Percentiles rank a stretch among this genome's conserved stretches.
These are phyloP conservation scores for Brachionus asplanchnoidis DNA, from an alignment of 1,140 invertebrate species.

Conservation along the genomic window DNA sequence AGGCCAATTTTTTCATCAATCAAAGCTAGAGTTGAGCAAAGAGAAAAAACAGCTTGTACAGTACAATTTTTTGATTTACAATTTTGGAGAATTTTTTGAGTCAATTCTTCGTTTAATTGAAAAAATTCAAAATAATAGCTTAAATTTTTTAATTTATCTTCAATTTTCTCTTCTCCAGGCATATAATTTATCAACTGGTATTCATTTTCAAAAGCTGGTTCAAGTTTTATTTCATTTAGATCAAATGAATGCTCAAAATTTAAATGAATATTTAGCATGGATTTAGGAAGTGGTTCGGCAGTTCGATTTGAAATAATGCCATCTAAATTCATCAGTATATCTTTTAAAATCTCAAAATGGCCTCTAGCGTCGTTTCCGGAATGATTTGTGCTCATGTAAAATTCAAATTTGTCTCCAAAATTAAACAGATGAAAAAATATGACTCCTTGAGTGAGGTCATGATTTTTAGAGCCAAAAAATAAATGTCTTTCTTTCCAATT, in stretches of 20 bases:
- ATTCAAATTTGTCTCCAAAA: background rate
- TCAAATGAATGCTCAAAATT: background rate
- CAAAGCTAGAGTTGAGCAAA: background rate
- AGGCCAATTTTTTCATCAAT: background rate
- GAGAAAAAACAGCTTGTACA: background rate
- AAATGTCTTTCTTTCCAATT: background rate
- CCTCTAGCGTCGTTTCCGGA: background rate
- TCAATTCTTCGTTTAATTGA: background rate
- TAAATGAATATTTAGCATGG: background rate
- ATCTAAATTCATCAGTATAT: background rate
- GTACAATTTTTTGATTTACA: slow-evolving; percentile 20
- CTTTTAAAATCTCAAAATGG: background rate
- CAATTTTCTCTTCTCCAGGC: background rate
- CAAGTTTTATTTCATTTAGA: background rate
- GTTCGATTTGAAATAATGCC: background rate
- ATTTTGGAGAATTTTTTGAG: background rate
- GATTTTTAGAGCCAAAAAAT: background rate
- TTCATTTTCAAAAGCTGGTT: background rate
- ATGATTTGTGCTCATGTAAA: slow-evolving; percentile 5
- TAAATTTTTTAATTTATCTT: slow-evolving; percentile 4
- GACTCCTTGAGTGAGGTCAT: background rate
- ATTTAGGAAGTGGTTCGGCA: background rate
- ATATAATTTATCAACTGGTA: background rate
- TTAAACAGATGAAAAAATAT: background rate
- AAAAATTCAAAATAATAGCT: slow-evolving; percentile 21